Base-by-base conservation (phyloP, 2,888 invertebrate species). In the Polydrusus cervinus region DNA sequence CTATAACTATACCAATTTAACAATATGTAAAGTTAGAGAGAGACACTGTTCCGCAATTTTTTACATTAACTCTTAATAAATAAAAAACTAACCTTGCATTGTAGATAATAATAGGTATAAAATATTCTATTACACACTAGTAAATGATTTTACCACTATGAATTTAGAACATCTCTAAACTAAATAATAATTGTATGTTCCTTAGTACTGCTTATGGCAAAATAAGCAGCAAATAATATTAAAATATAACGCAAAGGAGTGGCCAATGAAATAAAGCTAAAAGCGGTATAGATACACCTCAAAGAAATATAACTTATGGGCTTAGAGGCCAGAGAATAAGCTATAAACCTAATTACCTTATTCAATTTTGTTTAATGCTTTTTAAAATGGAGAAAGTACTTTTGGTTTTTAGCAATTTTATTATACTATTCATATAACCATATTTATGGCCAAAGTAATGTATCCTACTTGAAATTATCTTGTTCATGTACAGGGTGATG, bases 341-440 rank as follows among this genome's bases (percentile, higher is more conserved):
- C 49, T 18, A 62, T 65, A 65, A 64, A 71, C 53, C 53, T 65
- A 47, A 67, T 67, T 67, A 55, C 11, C 55, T 66, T 38, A 55
- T 60, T 60, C 6, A 38, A 18, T 18, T 40, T 53, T 51, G 14
- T 40, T 51, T 30, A 53, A 66, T 34, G 20, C 18, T 14, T 53
- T 53, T 16, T 11, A 53, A 38, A 38, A 40, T 18, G 53, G 67
- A 55, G 67, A 66, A 67, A 67, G 53, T 51, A 16, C 30, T 38
- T 38, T 53, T 20, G 43, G 3, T 6, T 45, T 45, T 45, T 14
- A 62, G 25, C n/a, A 55, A 55, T 55, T 67, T 51, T 40, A 53
- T 53, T 67, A 51, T 30, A 51, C 45, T 13, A 34, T 57, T 8
- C 38, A 16, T 30, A 30, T 30, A n/a, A 14, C n/a, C n/a, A 25